Conservation (phyloP, 2,797 vertebrate genomes). For the Zalophus californianus region DNA sequence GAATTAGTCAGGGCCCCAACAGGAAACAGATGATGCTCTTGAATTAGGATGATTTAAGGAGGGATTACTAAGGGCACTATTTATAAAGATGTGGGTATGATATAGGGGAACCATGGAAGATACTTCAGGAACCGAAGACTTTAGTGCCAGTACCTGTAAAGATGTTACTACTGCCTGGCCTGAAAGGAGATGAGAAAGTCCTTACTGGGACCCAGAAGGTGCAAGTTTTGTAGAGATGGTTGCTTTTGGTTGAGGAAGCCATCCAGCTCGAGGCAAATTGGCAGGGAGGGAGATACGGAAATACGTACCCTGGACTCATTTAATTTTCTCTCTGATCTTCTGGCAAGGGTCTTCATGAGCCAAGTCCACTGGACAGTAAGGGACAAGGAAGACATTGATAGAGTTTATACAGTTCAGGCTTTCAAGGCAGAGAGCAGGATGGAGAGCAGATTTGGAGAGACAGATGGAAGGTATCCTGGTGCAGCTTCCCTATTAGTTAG, state of each 20-base stretch:
- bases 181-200: neutral
- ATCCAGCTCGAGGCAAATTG: neutral
- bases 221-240: neutral
- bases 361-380: conserved; percentile 26
- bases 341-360: neutral
- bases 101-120: neutral
- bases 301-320: neutral
- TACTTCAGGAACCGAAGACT: neutral
- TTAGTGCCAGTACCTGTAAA: neutral
- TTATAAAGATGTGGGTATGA: conserved; percentile 20
- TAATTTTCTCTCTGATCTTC: conserved; percentile 38
- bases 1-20: conserved; percentile 25
- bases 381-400: neutral
- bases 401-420: neutral
- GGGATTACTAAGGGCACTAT: conserved; percentile 41
- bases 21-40: conserved; percentile 58
- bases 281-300: neutral
- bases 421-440: neutral
- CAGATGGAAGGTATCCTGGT: neutral
- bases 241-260: neutral
- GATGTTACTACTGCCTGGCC: neutral
- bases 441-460: neutral
- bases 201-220: neutral
- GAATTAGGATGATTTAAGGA: conserved; percentile 49
- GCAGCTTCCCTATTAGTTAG: neutral